Evolutionary conservation across 2,888 invertebrate species (phyloP).

Genomic region (Aproaerema taeniolella): DNA sequence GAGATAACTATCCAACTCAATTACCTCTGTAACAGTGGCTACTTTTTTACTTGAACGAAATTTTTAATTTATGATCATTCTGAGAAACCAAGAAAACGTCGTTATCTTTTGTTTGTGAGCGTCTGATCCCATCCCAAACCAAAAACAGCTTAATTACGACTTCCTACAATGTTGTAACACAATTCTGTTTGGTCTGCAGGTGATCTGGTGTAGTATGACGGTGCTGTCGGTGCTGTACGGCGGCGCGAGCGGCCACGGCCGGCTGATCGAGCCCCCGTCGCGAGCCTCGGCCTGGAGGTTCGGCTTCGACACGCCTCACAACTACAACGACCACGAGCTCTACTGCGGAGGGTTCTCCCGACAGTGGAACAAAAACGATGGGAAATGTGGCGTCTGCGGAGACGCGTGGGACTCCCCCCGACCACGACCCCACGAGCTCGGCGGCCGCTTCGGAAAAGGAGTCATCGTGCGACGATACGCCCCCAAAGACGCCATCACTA

Average conservation of each 20-base stretch:
- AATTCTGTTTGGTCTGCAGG: too few relatives aligned
- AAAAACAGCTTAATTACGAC: too few relatives aligned
- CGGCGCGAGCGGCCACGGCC: conserved; percentile 79
- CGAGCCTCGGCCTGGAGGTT: conserved; percentile 93
- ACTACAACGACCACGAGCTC: conserved; percentile 93
- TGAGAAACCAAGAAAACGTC: too few relatives aligned
- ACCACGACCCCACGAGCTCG: conserved; percentile 89
- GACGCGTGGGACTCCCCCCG: conserved; percentile 86
- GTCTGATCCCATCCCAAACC: too few relatives aligned
- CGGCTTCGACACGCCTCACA: conserved; percentile 91
- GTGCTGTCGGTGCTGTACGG: conserved; percentile 41
- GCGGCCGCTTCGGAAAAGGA: conserved; percentile 89
- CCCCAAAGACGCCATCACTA: conserved; percentile 81
- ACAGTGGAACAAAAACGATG: conserved; percentile 88
- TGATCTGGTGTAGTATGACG: conserved; percentile 51
- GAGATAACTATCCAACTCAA: too few relatives aligned
- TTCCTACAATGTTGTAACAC: too few relatives aligned
- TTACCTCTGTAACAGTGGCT: too few relatives aligned
- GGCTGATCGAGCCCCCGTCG: conserved; percentile 91
- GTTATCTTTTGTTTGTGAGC: too few relatives aligned
- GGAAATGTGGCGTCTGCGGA: conserved; percentile 92
- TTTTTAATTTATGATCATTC: too few relatives aligned
- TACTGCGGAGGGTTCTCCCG: conserved; percentile 92
- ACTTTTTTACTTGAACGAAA: too few relatives aligned
- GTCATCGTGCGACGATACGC: conserved; percentile 88